Base-by-base conservation (phyloP, 2,113 vertebrate species). In the Xiphophorus hellerii region DNA sequence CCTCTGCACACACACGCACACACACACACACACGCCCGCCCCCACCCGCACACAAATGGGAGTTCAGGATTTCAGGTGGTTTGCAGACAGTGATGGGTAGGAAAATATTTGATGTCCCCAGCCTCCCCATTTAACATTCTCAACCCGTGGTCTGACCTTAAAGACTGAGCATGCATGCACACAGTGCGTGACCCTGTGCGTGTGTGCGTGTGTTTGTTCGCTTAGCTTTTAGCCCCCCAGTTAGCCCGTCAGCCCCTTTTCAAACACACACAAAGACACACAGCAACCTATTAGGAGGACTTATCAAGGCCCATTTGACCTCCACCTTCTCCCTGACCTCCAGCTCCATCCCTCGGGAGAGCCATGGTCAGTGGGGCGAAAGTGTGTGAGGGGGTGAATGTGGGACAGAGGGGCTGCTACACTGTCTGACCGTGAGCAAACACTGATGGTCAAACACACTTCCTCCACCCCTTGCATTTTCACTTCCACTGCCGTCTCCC, bases 311-410 rank as follows among this genome's bases (percentile, higher is more conserved):
- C 92, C 90, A 93, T 94, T 93, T 95, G 93, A 94, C 94, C 94
- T 94, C 95, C 91, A 94, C 94, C 94, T 95, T 94, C 93, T 94
- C 93, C 88, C 92, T 95, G 94, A 95, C 95, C 95, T 95, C 94
- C 25, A 93, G 71, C 80, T 74, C 76, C 82, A 61, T 93, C 94
- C 85, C 89, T 27, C 12, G 90, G 89, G 92, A 89, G 80, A 77
- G 74, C 11, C 51, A 58, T 58, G 82, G 82, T 88, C 81, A 91
- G 88, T 81, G 80, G 90, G 81, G 87, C 65, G 73, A 88, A 88
- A 84, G 84, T 83, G 78, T 84, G 62, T 85, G 68, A 72, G 75
- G 54, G 69, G 28, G 44, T 27, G 31, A 58, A 30, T 27, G 42
- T 35, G 51, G 29, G 42, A n/a, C 17, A 25, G 78, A 33, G 85